phyloP scores from a whole-genome alignment of 2,797 vertebrate species.

The Alauda arvensis region DNA sequence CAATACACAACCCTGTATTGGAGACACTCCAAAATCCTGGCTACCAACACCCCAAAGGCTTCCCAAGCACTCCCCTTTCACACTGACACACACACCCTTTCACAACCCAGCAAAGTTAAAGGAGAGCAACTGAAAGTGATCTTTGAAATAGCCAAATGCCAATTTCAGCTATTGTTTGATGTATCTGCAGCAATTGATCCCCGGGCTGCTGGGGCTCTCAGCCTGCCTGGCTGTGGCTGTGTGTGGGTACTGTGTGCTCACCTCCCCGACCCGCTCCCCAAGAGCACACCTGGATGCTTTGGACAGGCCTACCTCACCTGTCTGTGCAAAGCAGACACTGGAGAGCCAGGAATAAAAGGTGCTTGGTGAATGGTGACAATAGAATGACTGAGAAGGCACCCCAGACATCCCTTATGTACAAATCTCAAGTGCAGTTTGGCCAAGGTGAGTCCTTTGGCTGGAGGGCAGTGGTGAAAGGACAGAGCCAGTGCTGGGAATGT shows the following conservation, averaged over 20 bases:
- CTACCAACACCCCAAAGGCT: neutral
- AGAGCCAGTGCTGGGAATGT: fast-evolving
- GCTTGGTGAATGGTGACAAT: neutral
- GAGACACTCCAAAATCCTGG: neutral
- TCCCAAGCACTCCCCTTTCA: neutral
- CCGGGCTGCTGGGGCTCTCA: neutral
- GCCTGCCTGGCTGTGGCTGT: neutral
- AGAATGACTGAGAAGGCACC: neutral
- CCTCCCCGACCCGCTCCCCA: neutral
- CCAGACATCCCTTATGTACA: neutral
- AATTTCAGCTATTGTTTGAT: neutral
- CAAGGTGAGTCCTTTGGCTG: neutral
- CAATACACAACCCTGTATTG: neutral
- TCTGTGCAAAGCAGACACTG: neutral
- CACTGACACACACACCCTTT: neutral
- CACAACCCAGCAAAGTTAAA: neutral
- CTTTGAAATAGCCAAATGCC: neutral
- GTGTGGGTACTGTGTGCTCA: fast-evolving
- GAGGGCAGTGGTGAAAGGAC: neutral
- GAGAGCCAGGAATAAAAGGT: neutral
- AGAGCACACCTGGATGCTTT: neutral
- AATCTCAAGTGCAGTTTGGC: neutral
- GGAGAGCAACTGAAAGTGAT: neutral
- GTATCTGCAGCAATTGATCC: neutral
- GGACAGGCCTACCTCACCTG: neutral